Percentiles rank a stretch among this genome's conserved stretches.
Evolutionary conservation across 1,140 invertebrate genomes (phyloP).

Genomic region (Mesaphorura yosii): DNA sequence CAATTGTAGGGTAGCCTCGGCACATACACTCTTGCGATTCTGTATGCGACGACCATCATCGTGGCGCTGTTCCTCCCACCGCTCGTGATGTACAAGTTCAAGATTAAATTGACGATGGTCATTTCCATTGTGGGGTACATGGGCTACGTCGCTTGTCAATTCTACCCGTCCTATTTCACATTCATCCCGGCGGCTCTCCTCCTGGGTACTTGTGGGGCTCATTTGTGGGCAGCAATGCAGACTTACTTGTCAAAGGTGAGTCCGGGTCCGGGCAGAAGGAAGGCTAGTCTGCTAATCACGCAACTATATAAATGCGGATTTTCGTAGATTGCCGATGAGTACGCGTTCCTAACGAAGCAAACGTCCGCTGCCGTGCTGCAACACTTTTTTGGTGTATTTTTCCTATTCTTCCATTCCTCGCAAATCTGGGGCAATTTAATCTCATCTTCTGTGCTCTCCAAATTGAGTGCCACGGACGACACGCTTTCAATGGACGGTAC

Average conservation of each 20-base stretch:
- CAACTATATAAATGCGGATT: constrained; percentile 40
- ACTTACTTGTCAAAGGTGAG: constrained; percentile 77
- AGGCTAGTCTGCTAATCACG: no score
- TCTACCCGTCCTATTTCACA: constrained; percentile 77
- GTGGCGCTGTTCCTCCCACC: neutral
- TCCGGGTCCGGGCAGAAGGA: no score
- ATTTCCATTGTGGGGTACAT: neutral
- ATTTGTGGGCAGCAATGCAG: constrained; percentile 92
- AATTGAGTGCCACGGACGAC: constrained; percentile 47
- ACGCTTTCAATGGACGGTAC: constrained; percentile 39
- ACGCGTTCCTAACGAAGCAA: constrained; percentile 72
- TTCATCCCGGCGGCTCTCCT: constrained; percentile 73
- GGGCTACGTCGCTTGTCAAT: constrained; percentile 45
- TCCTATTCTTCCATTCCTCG: constrained; percentile 88
- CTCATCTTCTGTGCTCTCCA: constrained; percentile 73
- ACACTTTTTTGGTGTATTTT: constrained; percentile 95
- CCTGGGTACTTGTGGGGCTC: constrained; percentile 46
- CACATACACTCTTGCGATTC: neutral
- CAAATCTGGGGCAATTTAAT: constrained; percentile 77
- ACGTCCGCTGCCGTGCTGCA: constrained; percentile 79
- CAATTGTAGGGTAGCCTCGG: neutral
- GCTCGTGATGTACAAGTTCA: neutral
- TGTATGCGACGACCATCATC: neutral
- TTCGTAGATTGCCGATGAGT: constrained; percentile 69
- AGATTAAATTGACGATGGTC: neutral